Conservation (phyloP, 2,113 vertebrate species). For the Sardina pilchardus region DNA sequence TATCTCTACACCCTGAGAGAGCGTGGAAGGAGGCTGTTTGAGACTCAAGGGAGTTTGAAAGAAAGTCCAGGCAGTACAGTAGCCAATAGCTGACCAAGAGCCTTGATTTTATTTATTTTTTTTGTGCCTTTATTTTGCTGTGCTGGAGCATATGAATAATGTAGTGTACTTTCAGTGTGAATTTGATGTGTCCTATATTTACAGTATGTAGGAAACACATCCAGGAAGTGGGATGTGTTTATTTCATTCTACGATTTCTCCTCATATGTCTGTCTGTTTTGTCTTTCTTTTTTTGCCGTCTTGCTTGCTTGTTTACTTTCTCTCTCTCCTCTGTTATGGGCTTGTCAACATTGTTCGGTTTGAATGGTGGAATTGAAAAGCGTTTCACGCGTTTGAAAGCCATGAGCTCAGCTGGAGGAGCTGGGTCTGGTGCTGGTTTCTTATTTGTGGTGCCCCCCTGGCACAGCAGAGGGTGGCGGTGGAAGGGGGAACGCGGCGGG, state of each 20-base stretch:
- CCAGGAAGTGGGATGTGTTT: background rate
- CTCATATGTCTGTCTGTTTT: background rate
- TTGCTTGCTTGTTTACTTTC: background rate
- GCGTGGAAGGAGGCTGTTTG: background rate
- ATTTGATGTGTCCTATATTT: background rate
- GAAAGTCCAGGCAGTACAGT: background rate
- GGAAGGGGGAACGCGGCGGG: background rate
- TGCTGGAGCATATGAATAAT: background rate
- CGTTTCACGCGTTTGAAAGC: background rate
- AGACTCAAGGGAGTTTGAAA: background rate
- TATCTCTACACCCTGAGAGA: background rate
- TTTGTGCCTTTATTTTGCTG: background rate
- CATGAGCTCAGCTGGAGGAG: background rate
- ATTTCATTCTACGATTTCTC: background rate
- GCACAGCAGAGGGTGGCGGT: background rate
- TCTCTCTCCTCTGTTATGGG: background rate
- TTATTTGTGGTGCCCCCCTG: slow-evolving; percentile 1
- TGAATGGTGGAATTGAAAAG: background rate
- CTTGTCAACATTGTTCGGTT: background rate
- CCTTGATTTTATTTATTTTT: background rate
- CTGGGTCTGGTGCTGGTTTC: background rate
- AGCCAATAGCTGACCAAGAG: background rate
- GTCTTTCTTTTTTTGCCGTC: background rate
- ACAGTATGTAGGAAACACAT: background rate
- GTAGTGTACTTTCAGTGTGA: background rate